Percentiles rank a stretch among this genome's conserved stretches.
Evolutionary conservation across 2,797 vertebrate species (phyloP).

Genomic region (Knipowitschia caucasica): DNA sequence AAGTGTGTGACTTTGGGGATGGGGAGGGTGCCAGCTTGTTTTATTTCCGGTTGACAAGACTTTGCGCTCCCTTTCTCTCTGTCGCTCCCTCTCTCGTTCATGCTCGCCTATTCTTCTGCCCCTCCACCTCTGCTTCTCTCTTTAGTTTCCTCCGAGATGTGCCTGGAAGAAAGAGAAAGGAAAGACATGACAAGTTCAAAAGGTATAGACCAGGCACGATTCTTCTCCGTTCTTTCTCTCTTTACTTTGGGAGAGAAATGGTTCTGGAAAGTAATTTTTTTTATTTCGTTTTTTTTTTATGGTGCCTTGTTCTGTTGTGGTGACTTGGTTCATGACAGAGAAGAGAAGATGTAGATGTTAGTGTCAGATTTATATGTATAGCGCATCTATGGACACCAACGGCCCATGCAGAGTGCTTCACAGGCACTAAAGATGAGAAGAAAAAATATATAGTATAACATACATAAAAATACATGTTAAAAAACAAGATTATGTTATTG

Average conservation of each 20-base stretch:
- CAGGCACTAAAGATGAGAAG: too few species aligned
- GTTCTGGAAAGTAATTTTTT: slow-evolving; percentile 10
- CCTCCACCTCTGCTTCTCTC: slow-evolving; percentile 39
- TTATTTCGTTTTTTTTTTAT: too few species aligned
- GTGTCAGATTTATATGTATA: too few species aligned
- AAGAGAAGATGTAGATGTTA: too few species aligned
- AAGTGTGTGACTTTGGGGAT: slow-evolving; percentile 75
- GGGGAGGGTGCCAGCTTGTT: slow-evolving; percentile 78
- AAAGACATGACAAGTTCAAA: slow-evolving; percentile 71
- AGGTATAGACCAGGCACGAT: slow-evolving; percentile 54
- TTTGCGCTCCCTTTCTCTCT: slow-evolving; percentile 74
- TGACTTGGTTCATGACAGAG: too few species aligned
- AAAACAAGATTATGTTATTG: too few species aligned
- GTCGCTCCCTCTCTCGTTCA: slow-evolving; percentile 75
- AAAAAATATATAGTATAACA: too few species aligned
- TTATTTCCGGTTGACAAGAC: slow-evolving; percentile 80
- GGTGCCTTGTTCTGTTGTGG: too few species aligned
- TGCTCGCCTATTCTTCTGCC: slow-evolving; percentile 69
- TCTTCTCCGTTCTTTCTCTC: slow-evolving; percentile 16
- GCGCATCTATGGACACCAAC: too few species aligned
- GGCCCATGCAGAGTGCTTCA: too few species aligned
- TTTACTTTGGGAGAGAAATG: slow-evolving; percentile 19
- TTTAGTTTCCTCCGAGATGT: slow-evolving; percentile 65
- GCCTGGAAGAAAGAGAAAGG: slow-evolving; percentile 65
- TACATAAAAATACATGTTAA: too few species aligned